A percentile compares a stretch with the other conserved stretches of the same genome.
Conservation (phyloP, 2,888 invertebrate genomes). For the Troides oblongomaculatus region DNA sequence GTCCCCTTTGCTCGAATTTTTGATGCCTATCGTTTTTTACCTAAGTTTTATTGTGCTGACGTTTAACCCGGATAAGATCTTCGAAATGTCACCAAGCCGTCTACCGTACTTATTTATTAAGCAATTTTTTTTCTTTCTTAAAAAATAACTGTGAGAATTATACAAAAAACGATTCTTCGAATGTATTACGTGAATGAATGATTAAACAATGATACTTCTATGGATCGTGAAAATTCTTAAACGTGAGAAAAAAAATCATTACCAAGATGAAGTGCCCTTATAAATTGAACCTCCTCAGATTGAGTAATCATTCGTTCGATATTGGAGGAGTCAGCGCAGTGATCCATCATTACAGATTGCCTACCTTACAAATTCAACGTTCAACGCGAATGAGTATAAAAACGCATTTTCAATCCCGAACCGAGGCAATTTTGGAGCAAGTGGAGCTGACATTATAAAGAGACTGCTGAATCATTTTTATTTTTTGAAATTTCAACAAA, state of each 20-base stretch:
- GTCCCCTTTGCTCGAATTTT: slow-evolving; percentile 69
- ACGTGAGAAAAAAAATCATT: slow-evolving; percentile 22
- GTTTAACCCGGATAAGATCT: slow-evolving; percentile 76
- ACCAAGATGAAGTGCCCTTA: slow-evolving; percentile 33
- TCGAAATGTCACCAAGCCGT: slow-evolving; percentile 71
- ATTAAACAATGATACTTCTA: slow-evolving; percentile 20
- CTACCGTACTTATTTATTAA: slow-evolving; percentile 62
- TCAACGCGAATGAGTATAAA: slow-evolving; percentile 61
- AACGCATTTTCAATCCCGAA: slow-evolving; percentile 61
- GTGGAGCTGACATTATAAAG: slow-evolving; percentile 56
- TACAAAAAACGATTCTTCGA: slow-evolving; percentile 41
- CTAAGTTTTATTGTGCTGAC: slow-evolving; percentile 75
- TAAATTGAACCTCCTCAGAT: slow-evolving; percentile 48
- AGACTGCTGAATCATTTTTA: slow-evolving; percentile 57
- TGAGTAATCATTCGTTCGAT: slow-evolving; percentile 55
- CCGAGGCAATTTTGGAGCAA: slow-evolving; percentile 57
- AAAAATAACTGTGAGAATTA: slow-evolving; percentile 60
- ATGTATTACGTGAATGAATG: slow-evolving; percentile 21
- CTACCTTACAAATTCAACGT: slow-evolving; percentile 62
- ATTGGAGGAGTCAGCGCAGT: slow-evolving; percentile 52
- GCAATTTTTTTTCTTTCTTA: slow-evolving; percentile 39
- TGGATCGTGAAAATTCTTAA: slow-evolving; percentile 13
- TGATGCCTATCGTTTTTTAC: slow-evolving; percentile 78
- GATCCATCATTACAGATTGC: slow-evolving; percentile 66
- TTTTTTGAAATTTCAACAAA: slow-evolving; percentile 27